phyloP scores from a whole-genome alignment of 1,140 invertebrate species.

The Temnothorax longispinosus region DNA sequence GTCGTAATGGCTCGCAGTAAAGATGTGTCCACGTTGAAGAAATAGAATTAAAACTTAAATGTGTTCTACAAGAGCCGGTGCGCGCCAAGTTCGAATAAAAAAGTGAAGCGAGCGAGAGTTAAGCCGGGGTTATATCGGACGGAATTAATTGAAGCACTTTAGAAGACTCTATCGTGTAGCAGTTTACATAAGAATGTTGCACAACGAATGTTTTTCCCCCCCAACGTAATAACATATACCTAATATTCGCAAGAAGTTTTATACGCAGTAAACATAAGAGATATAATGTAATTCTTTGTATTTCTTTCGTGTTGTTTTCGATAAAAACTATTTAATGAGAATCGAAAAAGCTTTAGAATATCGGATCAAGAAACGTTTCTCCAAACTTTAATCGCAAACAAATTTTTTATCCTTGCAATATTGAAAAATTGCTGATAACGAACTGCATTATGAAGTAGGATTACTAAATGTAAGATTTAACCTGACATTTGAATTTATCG shows the following conservation, averaged over 20 bases:
- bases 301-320: not conserved
- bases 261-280: not conserved
- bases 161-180: constrained; percentile 51
- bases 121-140: constrained; percentile 43
- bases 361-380: not conserved
- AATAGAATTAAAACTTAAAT: constrained; percentile 56
- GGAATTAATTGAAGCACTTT: constrained; percentile 57
- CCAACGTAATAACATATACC: not conserved
- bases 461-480: not conserved
- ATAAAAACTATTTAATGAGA: not conserved
- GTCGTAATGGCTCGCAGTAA: constrained; percentile 40
- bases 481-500: not conserved
- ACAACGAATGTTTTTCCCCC: not conserved
- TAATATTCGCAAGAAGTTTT: constrained; percentile 7
- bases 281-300: not conserved
- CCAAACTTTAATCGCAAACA: not conserved
- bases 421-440: not conserved
- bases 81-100: constrained; percentile 31
- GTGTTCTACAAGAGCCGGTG: constrained; percentile 32
- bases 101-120: constrained; percentile 45
- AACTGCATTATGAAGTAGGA: not conserved
- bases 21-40: constrained; percentile 42
- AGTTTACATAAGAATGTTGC: constrained; percentile 57
- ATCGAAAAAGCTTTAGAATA: not conserved
- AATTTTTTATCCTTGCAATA: not conserved